Percentiles rank a stretch among this genome's conserved stretches.
Conservation (phyloP, 2,888 invertebrate genomes). For the Philopedon plagiatum region DNA sequence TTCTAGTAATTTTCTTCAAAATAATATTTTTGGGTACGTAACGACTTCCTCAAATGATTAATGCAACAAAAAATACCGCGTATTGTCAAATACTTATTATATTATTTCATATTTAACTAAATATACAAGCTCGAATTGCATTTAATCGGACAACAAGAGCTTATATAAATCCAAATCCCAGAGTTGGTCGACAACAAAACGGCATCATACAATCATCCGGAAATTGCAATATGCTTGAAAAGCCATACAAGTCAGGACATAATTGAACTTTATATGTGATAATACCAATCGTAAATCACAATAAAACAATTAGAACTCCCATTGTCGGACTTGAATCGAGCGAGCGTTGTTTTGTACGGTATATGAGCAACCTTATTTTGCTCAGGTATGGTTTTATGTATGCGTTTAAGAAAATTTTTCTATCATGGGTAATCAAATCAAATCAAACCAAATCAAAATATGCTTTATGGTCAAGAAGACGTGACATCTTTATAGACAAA, state of each 20-base stretch:
- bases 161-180: conserved; percentile 2
- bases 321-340: background rate
- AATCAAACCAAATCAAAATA: too few relatives aligned
- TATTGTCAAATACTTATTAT: too few relatives aligned
- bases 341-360: background rate
- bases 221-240: conserved; percentile 18
- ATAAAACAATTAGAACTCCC: background rate
- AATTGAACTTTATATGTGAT: conserved; percentile 16
- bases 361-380: background rate
- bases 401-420: background rate
- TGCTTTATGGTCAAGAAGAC: too few relatives aligned
- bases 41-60: too few relatives aligned
- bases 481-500: too few relatives aligned
- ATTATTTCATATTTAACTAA: too few relatives aligned
- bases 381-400: background rate
- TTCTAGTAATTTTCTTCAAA: too few relatives aligned
- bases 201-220: background rate
- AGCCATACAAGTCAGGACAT: conserved; percentile 12
- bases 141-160: background rate
- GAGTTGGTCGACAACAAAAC: conserved; percentile 8
- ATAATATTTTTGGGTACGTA: too few relatives aligned
- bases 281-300: conserved; percentile 8
- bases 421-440: too few relatives aligned
- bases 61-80: too few relatives aligned
- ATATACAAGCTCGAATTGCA: too few relatives aligned